Percentiles rank a stretch among this genome's conserved stretches.
These are phyloP conservation scores for Taphrorychus bicolor DNA, from an alignment of 2,888 invertebrate genomes.

Conservation along the genomic window DNA sequence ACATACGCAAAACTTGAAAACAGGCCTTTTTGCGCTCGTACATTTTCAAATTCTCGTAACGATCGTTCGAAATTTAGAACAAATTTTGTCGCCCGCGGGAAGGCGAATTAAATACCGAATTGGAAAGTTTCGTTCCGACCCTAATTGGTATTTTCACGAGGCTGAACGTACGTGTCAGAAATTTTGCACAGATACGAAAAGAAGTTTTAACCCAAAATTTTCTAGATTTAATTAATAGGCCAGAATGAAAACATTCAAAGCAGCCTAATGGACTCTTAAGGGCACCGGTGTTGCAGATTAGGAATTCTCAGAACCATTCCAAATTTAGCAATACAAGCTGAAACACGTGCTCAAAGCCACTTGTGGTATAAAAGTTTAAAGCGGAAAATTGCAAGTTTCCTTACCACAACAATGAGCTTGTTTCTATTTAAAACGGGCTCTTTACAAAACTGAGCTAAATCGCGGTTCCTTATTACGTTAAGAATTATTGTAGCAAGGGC, in stretches of 20 bases:
- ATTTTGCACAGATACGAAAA: not conserved
- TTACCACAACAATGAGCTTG: constrained; percentile 5
- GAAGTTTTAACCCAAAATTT: not conserved
- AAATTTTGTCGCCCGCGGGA: not conserved
- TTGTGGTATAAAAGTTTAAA: constrained; percentile 2
- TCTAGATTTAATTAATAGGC: too few relatives aligned
- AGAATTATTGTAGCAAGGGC: too few relatives aligned
- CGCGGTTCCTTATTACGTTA: too few relatives aligned
- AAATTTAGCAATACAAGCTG: constrained; percentile 5
- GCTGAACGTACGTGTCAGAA: not conserved
- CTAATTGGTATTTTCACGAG: not conserved
- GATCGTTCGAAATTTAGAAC: not conserved
- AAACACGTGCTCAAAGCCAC: not conserved
- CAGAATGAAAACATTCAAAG: too few relatives aligned
- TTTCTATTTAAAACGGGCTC: not conserved
- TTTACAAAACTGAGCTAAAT: too few relatives aligned
- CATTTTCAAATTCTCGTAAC: not conserved
- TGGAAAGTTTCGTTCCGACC: not conserved
- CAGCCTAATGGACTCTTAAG: too few relatives aligned
- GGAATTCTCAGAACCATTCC: not conserved
- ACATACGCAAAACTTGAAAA: too few relatives aligned
- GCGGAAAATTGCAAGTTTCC: constrained; percentile 7
- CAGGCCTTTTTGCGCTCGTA: not conserved
- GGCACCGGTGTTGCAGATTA: too few relatives aligned
- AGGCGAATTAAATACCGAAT: not conserved